Base-by-base conservation (phyloP, 2,888 invertebrate species). In the Stictocephala bisonia region DNA sequence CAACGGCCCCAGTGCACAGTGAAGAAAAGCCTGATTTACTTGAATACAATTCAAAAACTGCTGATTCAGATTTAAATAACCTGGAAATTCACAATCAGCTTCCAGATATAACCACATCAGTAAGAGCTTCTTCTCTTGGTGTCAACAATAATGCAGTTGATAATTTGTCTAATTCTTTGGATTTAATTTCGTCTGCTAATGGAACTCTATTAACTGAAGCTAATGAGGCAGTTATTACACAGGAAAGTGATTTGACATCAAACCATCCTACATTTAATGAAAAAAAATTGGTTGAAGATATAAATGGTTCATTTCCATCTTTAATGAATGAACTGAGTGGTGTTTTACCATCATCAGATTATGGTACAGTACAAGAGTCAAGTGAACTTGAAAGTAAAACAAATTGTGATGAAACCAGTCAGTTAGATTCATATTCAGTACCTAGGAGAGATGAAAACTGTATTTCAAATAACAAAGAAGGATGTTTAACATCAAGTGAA, bases 101-200 rank as follows among this genome's bases (percentile, higher is more conserved):
- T 11, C 72, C 72, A 9, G 72, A 72, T 41, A 56, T 72, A 31
- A 72, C 72, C 9, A 72, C 72, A 29, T 72, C 72, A 20, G 48
- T 67, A 31, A 66, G 70, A 29, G 18, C 70, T 29, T 41, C 27
- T 26, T 4, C 35, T 20, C 40, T n/a, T 56, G 56, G 53, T 15
- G n/a, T 26, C 31, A 60, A 40, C 40, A 64, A 35, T 22, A 41
- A 27, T 44, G 26, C 40, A 27, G 26, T 40, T 7, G 60, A 74
- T 20, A 74, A 41, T 27, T n/a, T 74, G 2, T 69, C 72, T 24
- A 72, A 60, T 80, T 82, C 82, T 51, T 82, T 82, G 0, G 84
- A 84, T 51, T 83, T 83, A 80, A 80, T 82, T 51, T 74, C 74
- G 11, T 72, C 72, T 64, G 71, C 77, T 73, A 75, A 72, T 75